These are phyloP conservation scores for Osmerus eperlanus DNA, from an alignment of 2,113 vertebrate genomes.

Conservation along the genomic window DNA sequence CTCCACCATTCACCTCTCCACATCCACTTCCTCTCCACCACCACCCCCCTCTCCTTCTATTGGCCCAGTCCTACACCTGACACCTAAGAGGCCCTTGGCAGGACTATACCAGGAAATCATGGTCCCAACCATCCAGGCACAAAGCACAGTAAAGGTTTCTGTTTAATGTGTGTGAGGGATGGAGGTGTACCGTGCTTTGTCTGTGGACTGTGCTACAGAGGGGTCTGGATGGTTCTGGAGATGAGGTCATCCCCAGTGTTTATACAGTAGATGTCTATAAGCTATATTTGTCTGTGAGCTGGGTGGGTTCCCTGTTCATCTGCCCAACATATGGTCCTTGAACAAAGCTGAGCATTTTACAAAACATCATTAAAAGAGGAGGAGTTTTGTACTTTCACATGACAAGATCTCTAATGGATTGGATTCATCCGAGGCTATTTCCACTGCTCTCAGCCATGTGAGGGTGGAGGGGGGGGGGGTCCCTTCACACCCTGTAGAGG, in stretches of 20 bases:
- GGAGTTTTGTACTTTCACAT: conserved; percentile 44
- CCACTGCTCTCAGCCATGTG: too few relatives aligned
- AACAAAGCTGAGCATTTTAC: conserved; percentile 25
- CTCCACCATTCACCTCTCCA: conserved; percentile 24
- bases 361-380: conserved; percentile 46
- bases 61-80: conserved; percentile 22
- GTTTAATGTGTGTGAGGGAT: conserved; percentile 28
- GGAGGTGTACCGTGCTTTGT: too few relatives aligned
- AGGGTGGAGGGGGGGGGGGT: too few relatives aligned
- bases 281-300: conserved; percentile 28
- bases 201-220: too few relatives aligned
- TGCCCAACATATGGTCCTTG: conserved; percentile 51
- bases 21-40: conserved; percentile 27
- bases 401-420: conserved; percentile 59
- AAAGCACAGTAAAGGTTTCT: conserved; percentile 29
- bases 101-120: conserved; percentile 37
- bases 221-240: conserved; percentile 12
- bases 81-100: conserved; percentile 26
- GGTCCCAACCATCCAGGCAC: conserved; percentile 31
- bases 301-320: conserved; percentile 43
- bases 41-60: not conserved
- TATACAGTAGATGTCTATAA: conserved; percentile 14
- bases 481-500: conserved; percentile 20
- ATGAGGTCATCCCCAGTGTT: conserved; percentile 41
- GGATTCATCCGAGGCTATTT: too few relatives aligned